Base-by-base conservation (phyloP, 2,113 vertebrate genomes). In the Esox niger region DNA sequence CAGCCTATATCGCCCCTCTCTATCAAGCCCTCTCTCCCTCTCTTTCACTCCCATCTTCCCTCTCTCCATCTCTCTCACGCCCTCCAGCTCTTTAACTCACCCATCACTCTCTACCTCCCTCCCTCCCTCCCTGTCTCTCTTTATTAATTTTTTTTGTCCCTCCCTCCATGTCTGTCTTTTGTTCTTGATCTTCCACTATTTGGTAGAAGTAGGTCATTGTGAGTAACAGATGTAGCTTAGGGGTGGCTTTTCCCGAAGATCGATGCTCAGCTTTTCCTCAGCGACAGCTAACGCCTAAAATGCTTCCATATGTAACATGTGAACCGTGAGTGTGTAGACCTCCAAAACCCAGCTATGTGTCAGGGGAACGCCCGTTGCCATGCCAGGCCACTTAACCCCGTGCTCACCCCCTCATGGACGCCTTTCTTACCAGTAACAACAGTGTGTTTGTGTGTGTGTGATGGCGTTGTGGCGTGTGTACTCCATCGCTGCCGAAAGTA, bases 141-240 rank as follows among this genome's bases (percentile, higher is more conserved):
- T n/a, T n/a, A n/a, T n/a, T n/a, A n/a, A n/a, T n/a, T n/a, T n/a
- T n/a, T n/a, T 38, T 21, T 21, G 25, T 63, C 47, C 62, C 60
- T 64, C 43, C 47, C 54, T 69, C 43, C 55, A 15, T 33, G 15
- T 74, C 6, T 6, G 26, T 46, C 43, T 67, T 79, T 82, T 86
- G 77, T 86, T 83, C 80, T 67, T 62, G 75, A 82, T 80, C 73
- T 75, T n/a, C n/a, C n/a, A n/a, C n/a, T n/a, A n/a, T n/a, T 70
- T 68, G 70, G 62, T 71, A 79, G 81, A 88, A 86, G 80, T 89
- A 82, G 88, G 90, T 89, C 87, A 82, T 71, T 33, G 58, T 73
- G 62, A 79, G 75, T 74, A 82, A 82, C 84, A 79, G 76, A 54
- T 26, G 31, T 83, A 67, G 79, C 87, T 88, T 62, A 66, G 71